These are phyloP conservation scores for Smittia aterrima DNA, from an alignment of 2,888 invertebrate species.

Conservation along the genomic window DNA sequence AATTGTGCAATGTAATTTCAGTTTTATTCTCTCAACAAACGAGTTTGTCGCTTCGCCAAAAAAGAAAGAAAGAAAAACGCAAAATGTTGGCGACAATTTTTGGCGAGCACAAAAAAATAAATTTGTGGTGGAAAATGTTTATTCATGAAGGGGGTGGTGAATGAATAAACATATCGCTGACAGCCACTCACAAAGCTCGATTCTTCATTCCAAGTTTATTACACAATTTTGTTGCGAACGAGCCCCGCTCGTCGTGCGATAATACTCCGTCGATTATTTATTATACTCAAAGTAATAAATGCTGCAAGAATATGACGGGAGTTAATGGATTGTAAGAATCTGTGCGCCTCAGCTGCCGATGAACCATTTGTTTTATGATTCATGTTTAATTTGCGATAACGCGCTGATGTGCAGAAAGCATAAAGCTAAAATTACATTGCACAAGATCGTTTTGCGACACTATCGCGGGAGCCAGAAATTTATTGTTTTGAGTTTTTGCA, in stretches of 20 bases:
- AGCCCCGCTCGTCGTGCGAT: background rate
- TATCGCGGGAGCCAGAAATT: background rate
- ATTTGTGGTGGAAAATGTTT: background rate
- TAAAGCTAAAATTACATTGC: constrained; percentile 18
- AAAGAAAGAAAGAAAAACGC: background rate
- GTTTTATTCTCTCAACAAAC: background rate
- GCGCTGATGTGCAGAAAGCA: background rate
- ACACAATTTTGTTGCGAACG: background rate
- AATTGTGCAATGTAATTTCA: constrained; percentile 3
- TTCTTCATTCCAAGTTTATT: background rate
- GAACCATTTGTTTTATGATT: constrained; percentile 40
- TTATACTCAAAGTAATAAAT: constrained; percentile 27
- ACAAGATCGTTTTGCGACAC: background rate
- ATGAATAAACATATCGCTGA: constrained; percentile 12
- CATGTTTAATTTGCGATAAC: constrained; percentile 32
- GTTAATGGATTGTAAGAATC: constrained; percentile 39
- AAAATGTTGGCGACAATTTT: constrained; percentile 18
- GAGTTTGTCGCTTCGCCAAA: background rate
- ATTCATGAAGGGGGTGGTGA: constrained; percentile 6
- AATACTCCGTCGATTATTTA: constrained; percentile 27
- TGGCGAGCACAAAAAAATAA: background rate
- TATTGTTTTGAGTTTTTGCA: background rate
- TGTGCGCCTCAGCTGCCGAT: background rate
- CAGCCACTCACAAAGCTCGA: background rate
- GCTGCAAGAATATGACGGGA: constrained; percentile 23